Evolutionary conservation across 30 jellyfish, hydroid and myxozoan species (phyloP).

Genomic region (Aurelia sp.): DNA sequence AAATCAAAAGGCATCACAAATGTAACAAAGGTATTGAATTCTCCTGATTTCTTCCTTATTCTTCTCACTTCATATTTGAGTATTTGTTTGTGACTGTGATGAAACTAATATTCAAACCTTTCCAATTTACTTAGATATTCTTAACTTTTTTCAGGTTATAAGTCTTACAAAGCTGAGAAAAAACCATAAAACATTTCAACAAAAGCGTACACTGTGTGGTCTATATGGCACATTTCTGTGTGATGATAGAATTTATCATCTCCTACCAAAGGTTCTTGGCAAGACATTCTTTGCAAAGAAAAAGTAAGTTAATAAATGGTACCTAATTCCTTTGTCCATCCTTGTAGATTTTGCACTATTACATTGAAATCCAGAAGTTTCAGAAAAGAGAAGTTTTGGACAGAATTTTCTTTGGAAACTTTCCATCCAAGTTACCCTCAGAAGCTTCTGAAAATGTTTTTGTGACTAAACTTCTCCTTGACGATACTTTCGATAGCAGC

Average conservation of each 20-base stretch:
- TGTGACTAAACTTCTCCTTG: no score
- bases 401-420: no score
- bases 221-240: conserved; percentile 80
- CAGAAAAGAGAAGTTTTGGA: no score
- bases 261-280: conserved; percentile 80
- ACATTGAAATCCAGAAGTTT: no score
- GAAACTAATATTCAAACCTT: not conserved
- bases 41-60: not conserved
- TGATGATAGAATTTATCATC: conserved; percentile 81
- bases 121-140: not conserved
- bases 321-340: not conserved
- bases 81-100: not conserved
- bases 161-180: conserved; percentile 88
- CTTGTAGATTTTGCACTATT: no score
- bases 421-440: no score
- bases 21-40: conserved; percentile 69
- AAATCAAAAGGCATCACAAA: conserved; percentile 72
- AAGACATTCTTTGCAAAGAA: conserved; percentile 79
- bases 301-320: conserved; percentile 74
- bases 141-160: conserved; percentile 70
- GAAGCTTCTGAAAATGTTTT: no score
- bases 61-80: not conserved
- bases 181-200: conserved; percentile 81
- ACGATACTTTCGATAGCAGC: no score
- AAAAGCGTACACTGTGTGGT: conserved; percentile 74